These are phyloP conservation scores for Acipenser oxyrinchus DNA, from an alignment of 2,797 vertebrate species.

Conservation along the genomic window DNA sequence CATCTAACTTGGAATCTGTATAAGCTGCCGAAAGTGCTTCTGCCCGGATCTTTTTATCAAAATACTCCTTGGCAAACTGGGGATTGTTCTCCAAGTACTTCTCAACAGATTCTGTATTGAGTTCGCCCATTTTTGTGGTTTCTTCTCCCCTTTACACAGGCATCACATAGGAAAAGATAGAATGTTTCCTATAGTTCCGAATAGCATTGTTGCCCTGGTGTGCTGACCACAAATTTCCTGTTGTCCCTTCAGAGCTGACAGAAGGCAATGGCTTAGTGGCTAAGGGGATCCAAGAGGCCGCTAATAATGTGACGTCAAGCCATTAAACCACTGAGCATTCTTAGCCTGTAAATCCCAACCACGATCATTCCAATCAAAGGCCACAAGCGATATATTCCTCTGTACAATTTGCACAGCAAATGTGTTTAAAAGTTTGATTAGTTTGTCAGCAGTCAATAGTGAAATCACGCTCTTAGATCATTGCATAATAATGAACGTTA, in stretches of 20 bases:
- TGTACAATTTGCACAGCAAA: conserved; percentile 34
- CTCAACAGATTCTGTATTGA: conserved; percentile 83
- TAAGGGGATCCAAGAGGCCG: conserved; percentile 73
- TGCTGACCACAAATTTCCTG: conserved; percentile 49
- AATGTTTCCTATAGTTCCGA: conserved; percentile 25
- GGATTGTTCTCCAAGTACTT: conserved; percentile 91
- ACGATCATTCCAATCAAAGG: conserved; percentile 57
- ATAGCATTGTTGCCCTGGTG: conserved; percentile 42
- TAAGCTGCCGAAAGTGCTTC: conserved; percentile 68
- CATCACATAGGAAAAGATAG: conserved; percentile 48
- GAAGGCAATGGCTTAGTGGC: conserved; percentile 75
- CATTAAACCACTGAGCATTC: conserved; percentile 81
- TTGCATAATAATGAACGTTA: too few species aligned
- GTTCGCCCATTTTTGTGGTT: conserved; percentile 62
- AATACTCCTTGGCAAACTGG: conserved; percentile 90
- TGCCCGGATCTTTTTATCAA: conserved; percentile 71
- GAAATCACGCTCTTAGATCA: too few species aligned
- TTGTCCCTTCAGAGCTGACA: conserved; percentile 51
- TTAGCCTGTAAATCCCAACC: conserved; percentile 79
- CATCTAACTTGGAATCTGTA: conserved; percentile 36
- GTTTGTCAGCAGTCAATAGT: not conserved
- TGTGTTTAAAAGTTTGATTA: conserved; percentile 13
- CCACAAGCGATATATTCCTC: conserved; percentile 31
- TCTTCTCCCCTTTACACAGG: conserved; percentile 34
- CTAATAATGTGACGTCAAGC: conserved; percentile 90